phyloP scores from a whole-genome alignment of 2,888 invertebrate species.

The Melipona beecheii region DNA sequence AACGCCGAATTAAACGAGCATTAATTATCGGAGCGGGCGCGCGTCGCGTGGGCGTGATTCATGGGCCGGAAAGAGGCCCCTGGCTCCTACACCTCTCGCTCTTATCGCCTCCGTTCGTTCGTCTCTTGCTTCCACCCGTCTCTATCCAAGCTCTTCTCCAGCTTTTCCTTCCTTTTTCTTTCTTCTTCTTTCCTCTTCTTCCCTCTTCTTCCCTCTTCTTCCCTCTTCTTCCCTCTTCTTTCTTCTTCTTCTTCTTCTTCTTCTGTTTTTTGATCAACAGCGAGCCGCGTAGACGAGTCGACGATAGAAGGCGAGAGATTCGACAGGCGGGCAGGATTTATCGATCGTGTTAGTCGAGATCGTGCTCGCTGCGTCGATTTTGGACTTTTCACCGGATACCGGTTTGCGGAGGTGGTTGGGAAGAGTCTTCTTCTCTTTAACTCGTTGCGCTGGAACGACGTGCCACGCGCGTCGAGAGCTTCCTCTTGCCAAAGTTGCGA shows the following conservation, averaged over 20 bases:
- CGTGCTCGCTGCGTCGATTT: slow-evolving; percentile 7
- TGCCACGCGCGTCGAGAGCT: too few relatives aligned
- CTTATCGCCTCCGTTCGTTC: slow-evolving; percentile 32
- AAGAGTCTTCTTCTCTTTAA: background rate
- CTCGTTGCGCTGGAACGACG: too few relatives aligned
- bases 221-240: background rate
- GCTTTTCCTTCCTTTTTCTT: slow-evolving; percentile 13
- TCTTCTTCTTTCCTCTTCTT: background rate
- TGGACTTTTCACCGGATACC: background rate
- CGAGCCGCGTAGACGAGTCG: slow-evolving; percentile 20
- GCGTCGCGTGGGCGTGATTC: slow-evolving; percentile 82
- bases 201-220: slow-evolving; percentile 12
- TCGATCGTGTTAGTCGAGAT: background rate
- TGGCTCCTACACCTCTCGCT: slow-evolving; percentile 55
- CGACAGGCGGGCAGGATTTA: slow-evolving; percentile 37
- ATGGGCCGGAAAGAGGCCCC: slow-evolving; percentile 75
- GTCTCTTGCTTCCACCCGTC: background rate
- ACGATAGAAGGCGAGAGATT: slow-evolving; percentile 30
- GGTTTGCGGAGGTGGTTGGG: background rate
- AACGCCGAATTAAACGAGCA: slow-evolving; percentile 82
- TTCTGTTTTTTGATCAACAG: slow-evolving; percentile 24
- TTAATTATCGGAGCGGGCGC: slow-evolving; percentile 80
- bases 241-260: background rate
- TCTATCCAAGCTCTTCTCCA: background rate
- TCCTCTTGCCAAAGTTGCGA: too few relatives aligned